phyloP scores from a whole-genome alignment of 2,113 vertebrate species.

The Haemorhous mexicanus region DNA sequence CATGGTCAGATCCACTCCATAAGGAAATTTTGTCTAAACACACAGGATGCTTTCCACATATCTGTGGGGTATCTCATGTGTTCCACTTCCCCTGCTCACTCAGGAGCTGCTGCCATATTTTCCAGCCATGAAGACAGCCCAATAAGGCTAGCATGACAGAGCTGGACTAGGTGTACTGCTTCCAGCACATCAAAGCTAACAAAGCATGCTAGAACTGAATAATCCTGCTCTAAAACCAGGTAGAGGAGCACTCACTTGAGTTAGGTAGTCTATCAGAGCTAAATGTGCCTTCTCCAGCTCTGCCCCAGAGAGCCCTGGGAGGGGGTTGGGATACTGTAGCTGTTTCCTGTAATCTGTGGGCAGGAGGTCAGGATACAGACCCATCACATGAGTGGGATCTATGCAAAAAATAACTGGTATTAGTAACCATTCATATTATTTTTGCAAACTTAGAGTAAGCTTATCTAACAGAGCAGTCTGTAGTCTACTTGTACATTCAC shows the following conservation, averaged over 20 bases:
- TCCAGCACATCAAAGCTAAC: background rate
- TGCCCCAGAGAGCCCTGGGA: constrained; percentile 87
- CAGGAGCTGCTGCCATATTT: background rate
- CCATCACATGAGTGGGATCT: constrained; percentile 99
- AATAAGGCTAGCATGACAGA: background rate
- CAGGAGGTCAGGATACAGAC: constrained; percentile 94
- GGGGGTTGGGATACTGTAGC: constrained; percentile 93
- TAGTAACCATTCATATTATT: background rate
- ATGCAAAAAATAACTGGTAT: constrained; percentile 20
- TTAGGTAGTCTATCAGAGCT: constrained; percentile 96
- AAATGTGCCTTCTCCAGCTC: constrained; percentile 96
- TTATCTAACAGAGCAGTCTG: background rate
- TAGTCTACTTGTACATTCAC: background rate
- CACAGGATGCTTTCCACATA: rapidly evolving
- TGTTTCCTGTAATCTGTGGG: constrained; percentile 96
- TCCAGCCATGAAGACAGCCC: background rate
- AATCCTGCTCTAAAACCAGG: background rate
- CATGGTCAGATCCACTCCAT: rapidly evolving
- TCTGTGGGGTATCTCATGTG: rapidly evolving
- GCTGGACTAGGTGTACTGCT: background rate
- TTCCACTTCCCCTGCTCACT: background rate
- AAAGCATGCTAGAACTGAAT: background rate
- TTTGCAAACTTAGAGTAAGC: background rate
- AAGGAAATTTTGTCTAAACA: background rate
- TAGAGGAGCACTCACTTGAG: constrained; percentile 79